A percentile compares a stretch with the other conserved stretches of the same genome.
Evolutionary conservation across 2,113 vertebrate genomes (phyloP).

Genomic region (Mustela lutreola): DNA sequence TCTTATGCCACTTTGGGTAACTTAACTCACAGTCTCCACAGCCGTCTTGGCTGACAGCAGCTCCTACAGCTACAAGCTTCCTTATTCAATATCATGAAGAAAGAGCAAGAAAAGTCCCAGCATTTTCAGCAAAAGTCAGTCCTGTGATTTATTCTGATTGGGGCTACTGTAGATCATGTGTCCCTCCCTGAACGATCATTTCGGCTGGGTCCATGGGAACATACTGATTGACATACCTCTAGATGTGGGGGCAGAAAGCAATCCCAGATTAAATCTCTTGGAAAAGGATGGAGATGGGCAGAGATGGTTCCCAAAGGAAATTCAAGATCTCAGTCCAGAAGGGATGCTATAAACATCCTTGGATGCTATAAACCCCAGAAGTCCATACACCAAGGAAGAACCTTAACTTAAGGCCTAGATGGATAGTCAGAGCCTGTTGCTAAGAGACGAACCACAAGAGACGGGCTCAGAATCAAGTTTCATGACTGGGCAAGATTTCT

Average conservation of each 20-base stretch:
- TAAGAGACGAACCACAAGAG: constrained; percentile 24
- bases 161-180: neutral
- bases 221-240: neutral
- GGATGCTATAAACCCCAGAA: neutral
- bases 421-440: neutral
- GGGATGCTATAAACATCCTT: neutral
- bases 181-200: neutral
- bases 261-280: neutral
- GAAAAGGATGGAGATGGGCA: neutral
- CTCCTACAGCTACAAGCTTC: neutral
- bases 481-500: neutral
- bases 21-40: neutral
- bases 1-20: neutral
- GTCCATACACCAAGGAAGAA: neutral
- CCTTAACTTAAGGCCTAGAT: neutral
- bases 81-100: neutral
- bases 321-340: neutral
- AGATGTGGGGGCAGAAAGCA: neutral
- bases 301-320: neutral
- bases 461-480: constrained; percentile 57
- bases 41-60: neutral
- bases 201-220: neutral
- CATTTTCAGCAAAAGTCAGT: neutral
- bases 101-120: neutral
- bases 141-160: neutral